phyloP scores from a whole-genome alignment of 2,888 invertebrate genomes.

The Coleophora flavipennella region DNA sequence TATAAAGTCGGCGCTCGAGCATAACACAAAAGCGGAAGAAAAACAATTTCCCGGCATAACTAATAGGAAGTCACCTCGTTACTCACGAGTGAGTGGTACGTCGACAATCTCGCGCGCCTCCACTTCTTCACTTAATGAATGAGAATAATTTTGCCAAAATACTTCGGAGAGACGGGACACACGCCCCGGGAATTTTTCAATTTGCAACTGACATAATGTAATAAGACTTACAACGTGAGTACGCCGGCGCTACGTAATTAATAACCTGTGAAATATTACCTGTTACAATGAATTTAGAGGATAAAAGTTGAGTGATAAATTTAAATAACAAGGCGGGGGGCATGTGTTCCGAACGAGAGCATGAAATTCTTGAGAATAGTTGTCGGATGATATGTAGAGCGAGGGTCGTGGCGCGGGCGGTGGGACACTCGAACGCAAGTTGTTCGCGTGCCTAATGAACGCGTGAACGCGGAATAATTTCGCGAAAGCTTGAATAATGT shows the following conservation, averaged over 20 bases:
- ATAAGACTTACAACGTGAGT: slow-evolving; percentile 70
- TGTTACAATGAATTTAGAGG: slow-evolving; percentile 69
- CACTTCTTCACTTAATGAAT: slow-evolving; percentile 69
- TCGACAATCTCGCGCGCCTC: slow-evolving; percentile 64
- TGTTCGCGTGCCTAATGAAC: slow-evolving; percentile 63
- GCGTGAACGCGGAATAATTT: slow-evolving; percentile 70
- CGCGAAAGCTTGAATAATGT: slow-evolving; percentile 69
- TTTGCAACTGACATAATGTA: slow-evolving; percentile 72
- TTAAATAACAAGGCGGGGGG: slow-evolving; percentile 63
- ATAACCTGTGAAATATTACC: slow-evolving; percentile 71
- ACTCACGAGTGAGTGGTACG: slow-evolving; percentile 66
- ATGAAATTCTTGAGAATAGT: slow-evolving; percentile 68
- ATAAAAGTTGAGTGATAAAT: slow-evolving; percentile 73
- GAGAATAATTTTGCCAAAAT: slow-evolving; percentile 72
- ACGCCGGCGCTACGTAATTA: slow-evolving; percentile 68
- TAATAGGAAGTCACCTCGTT: slow-evolving; percentile 70
- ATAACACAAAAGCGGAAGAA: slow-evolving; percentile 43
- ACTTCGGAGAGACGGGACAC: slow-evolving; percentile 69
- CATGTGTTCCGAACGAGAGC: slow-evolving; percentile 35
- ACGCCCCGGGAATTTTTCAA: slow-evolving; percentile 72
- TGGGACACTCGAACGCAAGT: slow-evolving; percentile 51
- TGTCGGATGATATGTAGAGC: slow-evolving; percentile 58
- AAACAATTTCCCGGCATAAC: slow-evolving; percentile 66
- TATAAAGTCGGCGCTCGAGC: not conserved
- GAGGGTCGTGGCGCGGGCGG: slow-evolving; percentile 31